Base-by-base conservation (phyloP, 2,888 invertebrate species). In the Troides helena region DNA sequence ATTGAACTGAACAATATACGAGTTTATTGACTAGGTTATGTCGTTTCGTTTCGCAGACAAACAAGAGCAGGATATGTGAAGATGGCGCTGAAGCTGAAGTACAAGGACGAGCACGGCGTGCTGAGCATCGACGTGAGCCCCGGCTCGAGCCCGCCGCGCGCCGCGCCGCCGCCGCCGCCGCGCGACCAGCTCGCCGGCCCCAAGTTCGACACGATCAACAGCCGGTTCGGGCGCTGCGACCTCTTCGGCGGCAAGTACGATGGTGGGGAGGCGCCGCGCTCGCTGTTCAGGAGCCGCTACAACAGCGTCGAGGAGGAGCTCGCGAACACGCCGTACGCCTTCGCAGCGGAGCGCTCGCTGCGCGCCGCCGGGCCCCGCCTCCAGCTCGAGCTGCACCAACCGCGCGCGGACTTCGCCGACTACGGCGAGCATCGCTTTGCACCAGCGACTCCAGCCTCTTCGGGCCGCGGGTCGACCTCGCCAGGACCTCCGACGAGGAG, bases 321-420 rank as follows among this genome's bases (percentile, higher is more conserved):
- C 0, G 92, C 93, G 0, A 93, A 93, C 73, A 93, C 93, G 65
- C 93, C 93, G 30, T 93, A 93, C 79, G 93, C 93, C 69, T 93
- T 93, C 83, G 87, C 89, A 0, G 85, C 87, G 0, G 86, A 88
- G 3, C 86, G 89, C 56, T 80, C 87, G 23, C 74, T 84, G 0
- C 80, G 84, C 8, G 73, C 83, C 0, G 81, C 78, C 80, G 18
- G 82, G 76, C 74, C 79, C 30, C 77, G 76, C 6, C 67, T 71
- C 17, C 67, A 82, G 25, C 84, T 83, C 67, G 73, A 75, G 1
- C 88, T 88, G 0, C 89, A 89, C 0, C 87, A 85, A 0, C 89
- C 89, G 0, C 87, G 85, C 0, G 86, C 85, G 76, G 90, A 89
- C 21, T 85, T 91, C 0, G 86, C 89, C 68, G 87, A 91, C 82